phyloP scores from a whole-genome alignment of 2,113 vertebrate species.

The Stomatorhinus ivindoensis region DNA sequence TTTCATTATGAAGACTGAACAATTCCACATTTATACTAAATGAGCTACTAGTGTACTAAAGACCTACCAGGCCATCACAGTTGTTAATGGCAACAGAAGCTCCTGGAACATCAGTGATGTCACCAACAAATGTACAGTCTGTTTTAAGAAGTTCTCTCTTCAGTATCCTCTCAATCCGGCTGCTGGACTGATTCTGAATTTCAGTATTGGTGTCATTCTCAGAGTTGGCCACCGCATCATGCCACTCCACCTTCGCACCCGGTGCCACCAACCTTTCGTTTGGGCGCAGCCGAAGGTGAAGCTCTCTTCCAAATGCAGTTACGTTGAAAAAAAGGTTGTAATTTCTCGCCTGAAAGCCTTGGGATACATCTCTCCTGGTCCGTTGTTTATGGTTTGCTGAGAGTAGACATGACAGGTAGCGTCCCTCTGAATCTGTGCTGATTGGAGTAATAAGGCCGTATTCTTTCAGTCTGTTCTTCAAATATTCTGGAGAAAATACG shows the following conservation, averaged over 20 bases:
- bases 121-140: conserved; percentile 86
- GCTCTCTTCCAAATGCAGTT: conserved; percentile 82
- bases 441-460: conserved; percentile 83
- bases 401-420: conserved; percentile 76
- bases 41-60: neutral
- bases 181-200: conserved; percentile 8
- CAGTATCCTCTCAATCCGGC: conserved; percentile 50
- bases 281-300: conserved; percentile 79
- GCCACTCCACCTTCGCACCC: conserved; percentile 82
- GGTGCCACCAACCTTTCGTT: conserved; percentile 77
- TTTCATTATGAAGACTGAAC: neutral
- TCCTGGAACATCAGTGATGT: conserved; percentile 79
- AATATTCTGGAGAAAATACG: conserved; percentile 51
- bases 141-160: conserved; percentile 75
- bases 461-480: conserved; percentile 58
- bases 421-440: conserved; percentile 78
- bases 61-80: conserved; percentile 95
- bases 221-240: conserved; percentile 46
- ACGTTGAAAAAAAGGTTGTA: conserved; percentile 80
- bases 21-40: neutral
- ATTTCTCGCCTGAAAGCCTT: conserved; percentile 29
- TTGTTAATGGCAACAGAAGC: conserved; percentile 94
- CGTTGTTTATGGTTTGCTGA: conserved; percentile 78
- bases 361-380: conserved; percentile 57
- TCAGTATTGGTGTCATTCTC: conserved; percentile 13